Conservation (phyloP, 2,113 vertebrate genomes). For the Centropus bengalensis region DNA sequence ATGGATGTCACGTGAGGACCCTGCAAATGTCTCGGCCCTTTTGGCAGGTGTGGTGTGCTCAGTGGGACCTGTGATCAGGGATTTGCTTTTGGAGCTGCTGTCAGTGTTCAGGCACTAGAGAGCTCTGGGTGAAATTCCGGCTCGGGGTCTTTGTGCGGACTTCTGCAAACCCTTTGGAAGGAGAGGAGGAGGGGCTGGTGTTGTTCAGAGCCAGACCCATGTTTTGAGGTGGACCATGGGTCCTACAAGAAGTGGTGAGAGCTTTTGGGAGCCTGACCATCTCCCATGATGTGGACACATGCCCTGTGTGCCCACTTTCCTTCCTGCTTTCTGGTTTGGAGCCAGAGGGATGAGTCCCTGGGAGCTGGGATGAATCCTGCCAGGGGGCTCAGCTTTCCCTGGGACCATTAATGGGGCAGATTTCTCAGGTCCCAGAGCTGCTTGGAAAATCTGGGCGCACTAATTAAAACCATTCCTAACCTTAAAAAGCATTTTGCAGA, state of each 20-base stretch:
- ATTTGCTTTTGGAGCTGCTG: background rate
- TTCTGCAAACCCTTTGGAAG: background rate
- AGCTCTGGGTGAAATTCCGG: background rate
- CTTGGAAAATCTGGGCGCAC: accelerated
- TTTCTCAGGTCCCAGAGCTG: background rate
- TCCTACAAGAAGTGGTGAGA: background rate
- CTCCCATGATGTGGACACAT: background rate
- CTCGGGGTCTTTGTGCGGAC: background rate
- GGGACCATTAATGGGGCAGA: background rate
- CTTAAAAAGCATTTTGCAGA: background rate
- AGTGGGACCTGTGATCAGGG: accelerated
- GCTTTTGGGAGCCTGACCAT: background rate
- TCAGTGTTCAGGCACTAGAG: background rate
- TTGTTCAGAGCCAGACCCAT: background rate
- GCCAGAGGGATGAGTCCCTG: background rate
- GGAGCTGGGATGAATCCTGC: background rate
- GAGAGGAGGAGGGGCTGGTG: background rate
- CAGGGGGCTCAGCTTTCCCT: background rate
- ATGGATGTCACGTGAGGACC: accelerated
- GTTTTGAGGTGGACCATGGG: background rate
- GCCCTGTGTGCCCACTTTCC: background rate
- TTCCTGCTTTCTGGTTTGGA: accelerated
- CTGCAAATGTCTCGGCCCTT: background rate
- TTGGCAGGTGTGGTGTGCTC: accelerated
- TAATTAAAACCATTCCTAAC: conserved; percentile 57